Percentiles rank a stretch among this genome's conserved stretches.
Evolutionary conservation across 2,113 vertebrate species (phyloP).

Genomic region (Salvelinus alpinus): DNA sequence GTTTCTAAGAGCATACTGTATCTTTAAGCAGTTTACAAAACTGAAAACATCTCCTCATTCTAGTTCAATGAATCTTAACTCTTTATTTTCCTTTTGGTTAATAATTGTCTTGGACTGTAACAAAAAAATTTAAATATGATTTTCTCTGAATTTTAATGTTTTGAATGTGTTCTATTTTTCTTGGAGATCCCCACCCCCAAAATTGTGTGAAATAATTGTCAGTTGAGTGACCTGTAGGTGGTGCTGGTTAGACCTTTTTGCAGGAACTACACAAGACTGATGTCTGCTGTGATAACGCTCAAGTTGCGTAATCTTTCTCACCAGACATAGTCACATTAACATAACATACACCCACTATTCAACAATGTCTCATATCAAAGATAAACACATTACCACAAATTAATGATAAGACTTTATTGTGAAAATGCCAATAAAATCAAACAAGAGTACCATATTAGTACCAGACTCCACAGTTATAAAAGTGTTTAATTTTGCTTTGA

Average conservation of each 20-base stretch:
- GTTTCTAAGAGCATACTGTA: no score
- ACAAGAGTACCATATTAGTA: background rate
- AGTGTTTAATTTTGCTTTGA: background rate
- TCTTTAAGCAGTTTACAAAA: no score
- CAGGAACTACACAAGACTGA: background rate
- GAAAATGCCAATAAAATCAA: background rate
- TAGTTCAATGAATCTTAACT: no score
- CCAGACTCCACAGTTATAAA: background rate
- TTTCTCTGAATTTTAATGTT: background rate
- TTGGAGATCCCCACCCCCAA: no score
- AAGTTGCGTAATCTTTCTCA: background rate
- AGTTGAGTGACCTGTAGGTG: background rate
- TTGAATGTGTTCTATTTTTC: background rate
- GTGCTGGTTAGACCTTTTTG: background rate
- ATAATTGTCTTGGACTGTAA: no score
- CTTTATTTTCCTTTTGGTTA: no score
- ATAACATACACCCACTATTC: background rate
- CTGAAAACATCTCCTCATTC: no score
- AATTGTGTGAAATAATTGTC: background rate
- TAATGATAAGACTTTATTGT: background rate
- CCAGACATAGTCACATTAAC: background rate
- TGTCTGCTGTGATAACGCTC: background rate
- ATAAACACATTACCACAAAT: background rate
- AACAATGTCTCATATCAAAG: background rate
- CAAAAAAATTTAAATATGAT: no score